A percentile compares a stretch with the other conserved stretches of the same genome.
phyloP scores from a whole-genome alignment of 2,888 invertebrate genomes.

The Drosophila percnosoma region DNA sequence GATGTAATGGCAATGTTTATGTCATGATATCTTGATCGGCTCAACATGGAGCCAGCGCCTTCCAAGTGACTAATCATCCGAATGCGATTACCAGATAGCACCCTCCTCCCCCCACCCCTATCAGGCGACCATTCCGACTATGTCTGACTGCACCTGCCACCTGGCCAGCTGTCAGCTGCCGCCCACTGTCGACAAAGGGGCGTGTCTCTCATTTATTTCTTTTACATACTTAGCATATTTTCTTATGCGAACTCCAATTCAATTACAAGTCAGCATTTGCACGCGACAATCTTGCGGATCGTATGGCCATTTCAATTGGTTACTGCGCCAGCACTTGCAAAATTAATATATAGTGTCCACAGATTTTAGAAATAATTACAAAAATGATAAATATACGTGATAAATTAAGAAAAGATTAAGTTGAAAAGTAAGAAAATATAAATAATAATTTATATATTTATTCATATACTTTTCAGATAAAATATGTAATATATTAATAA shows the following conservation, averaged over 20 bases:
- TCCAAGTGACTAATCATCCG: conserved; percentile 47
- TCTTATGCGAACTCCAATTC: conserved; percentile 46
- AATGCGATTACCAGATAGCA: conserved; percentile 18
- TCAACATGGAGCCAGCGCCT: conserved; percentile 48
- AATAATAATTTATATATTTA: rapidly evolving
- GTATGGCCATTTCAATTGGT: conserved; percentile 17
- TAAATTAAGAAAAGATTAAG: neutral
- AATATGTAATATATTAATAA: too few relatives aligned
- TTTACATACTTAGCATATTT: conserved; percentile 64
- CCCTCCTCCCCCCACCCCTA: neutral
- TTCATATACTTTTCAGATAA: too few relatives aligned
- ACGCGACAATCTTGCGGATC: conserved; percentile 56
- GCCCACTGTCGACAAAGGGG: conserved; percentile 38
- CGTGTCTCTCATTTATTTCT: conserved; percentile 31
- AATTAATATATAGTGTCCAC: neutral
- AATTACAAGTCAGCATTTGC: conserved; percentile 62
- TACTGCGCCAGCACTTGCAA: conserved; percentile 11
- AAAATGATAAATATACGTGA: neutral
- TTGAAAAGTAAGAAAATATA: neutral
- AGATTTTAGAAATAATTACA: neutral
- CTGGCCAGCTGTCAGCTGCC: conserved; percentile 50
- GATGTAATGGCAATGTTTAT: conserved; percentile 73
- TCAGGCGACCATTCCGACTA: neutral
- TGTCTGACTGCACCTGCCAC: conserved; percentile 57
- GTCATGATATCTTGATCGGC: conserved; percentile 66